Evolutionary conservation across 2,888 invertebrate genomes (phyloP).

Genomic region (Leucoptera coffeella): DNA sequence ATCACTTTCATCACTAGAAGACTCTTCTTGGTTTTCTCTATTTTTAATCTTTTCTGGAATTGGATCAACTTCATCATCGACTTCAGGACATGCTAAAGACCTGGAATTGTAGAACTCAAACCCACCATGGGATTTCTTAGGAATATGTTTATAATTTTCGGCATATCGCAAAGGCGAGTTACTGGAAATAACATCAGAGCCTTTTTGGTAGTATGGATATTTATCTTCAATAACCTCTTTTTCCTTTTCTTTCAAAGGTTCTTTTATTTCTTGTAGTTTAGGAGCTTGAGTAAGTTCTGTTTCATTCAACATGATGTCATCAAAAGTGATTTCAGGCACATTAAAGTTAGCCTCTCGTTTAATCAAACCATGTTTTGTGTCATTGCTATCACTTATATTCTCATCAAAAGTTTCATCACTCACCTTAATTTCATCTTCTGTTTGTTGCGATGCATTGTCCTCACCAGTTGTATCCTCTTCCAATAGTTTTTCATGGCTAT

Average conservation of each 20-base stretch:
- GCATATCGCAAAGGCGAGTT: constrained; percentile 63
- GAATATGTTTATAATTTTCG: constrained; percentile 56
- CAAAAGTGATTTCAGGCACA: constrained; percentile 22
- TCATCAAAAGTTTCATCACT: constrained; percentile 2
- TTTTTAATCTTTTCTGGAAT: constrained; percentile 43
- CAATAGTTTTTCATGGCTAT: constrained; percentile 16
- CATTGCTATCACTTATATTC: background rate
- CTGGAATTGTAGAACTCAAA: constrained; percentile 67
- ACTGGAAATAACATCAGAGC: constrained; percentile 23
- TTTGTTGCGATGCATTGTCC: constrained; percentile 1
- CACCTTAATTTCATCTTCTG: background rate
- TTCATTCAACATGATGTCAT: constrained; percentile 19
- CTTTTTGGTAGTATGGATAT: constrained; percentile 61
- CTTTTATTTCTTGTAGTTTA: no score
- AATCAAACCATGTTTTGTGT: constrained; percentile 14
- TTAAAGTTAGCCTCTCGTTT: constrained; percentile 21
- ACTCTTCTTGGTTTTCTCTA: no score
- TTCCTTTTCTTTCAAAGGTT: no score
- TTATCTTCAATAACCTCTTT: constrained; percentile 29
- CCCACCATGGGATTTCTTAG: constrained; percentile 57
- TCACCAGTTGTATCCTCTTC: constrained; percentile 4
- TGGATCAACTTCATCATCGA: constrained; percentile 47
- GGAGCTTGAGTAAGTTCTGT: constrained; percentile 19
- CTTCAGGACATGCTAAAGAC: constrained; percentile 44
- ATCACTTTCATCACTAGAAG: background rate